Conservation (phyloP, 2,113 vertebrate species). For the Eidolon helvum region DNA sequence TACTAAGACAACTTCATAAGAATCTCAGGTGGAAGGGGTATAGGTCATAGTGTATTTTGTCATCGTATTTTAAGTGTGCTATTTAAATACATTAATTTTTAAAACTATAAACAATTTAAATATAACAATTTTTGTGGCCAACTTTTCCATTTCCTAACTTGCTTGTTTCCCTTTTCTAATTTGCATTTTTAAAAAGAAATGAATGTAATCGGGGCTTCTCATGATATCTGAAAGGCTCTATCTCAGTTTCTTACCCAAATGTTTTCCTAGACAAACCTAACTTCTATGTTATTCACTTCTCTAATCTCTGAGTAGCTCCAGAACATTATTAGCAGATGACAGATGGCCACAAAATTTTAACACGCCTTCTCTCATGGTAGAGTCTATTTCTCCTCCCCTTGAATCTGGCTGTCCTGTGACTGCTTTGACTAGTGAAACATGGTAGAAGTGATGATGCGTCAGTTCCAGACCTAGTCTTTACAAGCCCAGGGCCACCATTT, state of each 20-base stretch:
- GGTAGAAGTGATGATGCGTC: not conserved
- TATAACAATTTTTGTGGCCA: not conserved
- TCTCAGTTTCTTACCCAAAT: not conserved
- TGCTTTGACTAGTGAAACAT: not conserved
- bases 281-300: not conserved
- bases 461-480: not conserved
- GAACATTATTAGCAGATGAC: not conserved
- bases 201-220: not conserved
- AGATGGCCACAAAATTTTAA: not conserved
- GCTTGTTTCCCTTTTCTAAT: conserved; percentile 1
- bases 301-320: not conserved
- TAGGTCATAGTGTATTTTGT: not conserved
- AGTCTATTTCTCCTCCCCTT: not conserved
- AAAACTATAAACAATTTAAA: not conserved
- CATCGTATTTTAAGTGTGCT: not conserved
- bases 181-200: conserved; percentile 10
- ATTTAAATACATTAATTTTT: not conserved
- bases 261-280: not conserved
- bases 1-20: not conserved
- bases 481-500: not conserved
- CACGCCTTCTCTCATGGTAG: not conserved
- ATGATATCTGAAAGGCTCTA: not conserved
- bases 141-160: not conserved
- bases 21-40: not conserved
- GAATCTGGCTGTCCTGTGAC: not conserved